phyloP scores from a whole-genome alignment of 2,888 invertebrate species.

The Nomada flava region DNA sequence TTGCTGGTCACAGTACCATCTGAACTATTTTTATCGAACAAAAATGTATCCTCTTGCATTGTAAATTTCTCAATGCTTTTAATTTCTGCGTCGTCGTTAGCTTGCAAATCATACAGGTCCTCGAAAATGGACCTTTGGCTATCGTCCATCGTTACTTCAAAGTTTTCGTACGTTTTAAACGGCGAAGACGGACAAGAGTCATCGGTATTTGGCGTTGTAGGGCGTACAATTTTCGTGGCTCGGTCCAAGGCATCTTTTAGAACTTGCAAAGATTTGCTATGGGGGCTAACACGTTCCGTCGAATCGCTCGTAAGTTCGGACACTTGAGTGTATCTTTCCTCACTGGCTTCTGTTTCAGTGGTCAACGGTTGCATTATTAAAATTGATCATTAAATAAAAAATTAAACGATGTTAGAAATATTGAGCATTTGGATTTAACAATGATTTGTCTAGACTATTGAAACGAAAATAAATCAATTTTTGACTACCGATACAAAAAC shows the following conservation, averaged over 20 bases:
- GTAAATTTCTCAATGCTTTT: conserved; percentile 68
- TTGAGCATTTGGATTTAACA: neutral
- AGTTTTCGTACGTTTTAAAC: conserved; percentile 44
- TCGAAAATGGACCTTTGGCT: conserved; percentile 67
- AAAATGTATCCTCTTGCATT: conserved; percentile 44
- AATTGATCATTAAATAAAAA: conserved; percentile 3
- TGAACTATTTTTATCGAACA: conserved; percentile 3
- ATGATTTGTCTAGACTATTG: conserved; percentile 1
- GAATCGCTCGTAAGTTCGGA: neutral
- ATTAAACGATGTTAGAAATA: neutral
- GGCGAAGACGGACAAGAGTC: conserved; percentile 52
- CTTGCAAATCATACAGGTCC: conserved; percentile 61
- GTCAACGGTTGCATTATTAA: conserved; percentile 3
- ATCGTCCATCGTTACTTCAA: conserved; percentile 42
- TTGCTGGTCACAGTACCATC: neutral
- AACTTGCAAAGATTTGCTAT: conserved; percentile 65
- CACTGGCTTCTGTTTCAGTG: conserved; percentile 21
- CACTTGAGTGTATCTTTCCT: neutral
- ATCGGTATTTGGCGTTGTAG: conserved; percentile 56
- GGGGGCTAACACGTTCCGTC: neutral
- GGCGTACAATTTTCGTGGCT: conserved; percentile 75
- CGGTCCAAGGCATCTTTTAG: conserved; percentile 77
- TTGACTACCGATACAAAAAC: neutral
- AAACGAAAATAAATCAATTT: neutral
- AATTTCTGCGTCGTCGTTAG: conserved; percentile 58